Evolutionary conservation across 1,140 invertebrate species (phyloP).

Genomic region (Trichonephila clavata): DNA sequence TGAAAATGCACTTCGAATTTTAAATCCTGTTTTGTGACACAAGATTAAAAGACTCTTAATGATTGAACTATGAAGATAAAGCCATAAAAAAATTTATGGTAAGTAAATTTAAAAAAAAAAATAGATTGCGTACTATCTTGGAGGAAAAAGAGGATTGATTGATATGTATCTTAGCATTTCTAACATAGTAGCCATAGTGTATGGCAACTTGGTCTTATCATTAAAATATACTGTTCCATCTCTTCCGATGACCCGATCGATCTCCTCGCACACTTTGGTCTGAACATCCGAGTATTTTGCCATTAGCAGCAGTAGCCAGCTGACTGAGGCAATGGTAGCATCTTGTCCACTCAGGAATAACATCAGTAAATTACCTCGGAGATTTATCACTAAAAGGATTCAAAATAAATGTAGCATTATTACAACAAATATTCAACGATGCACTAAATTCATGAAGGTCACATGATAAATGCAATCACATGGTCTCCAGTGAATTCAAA

Average conservation of each 20-base stretch:
- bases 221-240: conserved; percentile 44
- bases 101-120: too few relatives aligned
- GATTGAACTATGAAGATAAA: too few relatives aligned
- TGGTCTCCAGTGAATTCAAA: too few relatives aligned
- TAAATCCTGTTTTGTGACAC: too few relatives aligned
- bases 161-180: conserved; percentile 56
- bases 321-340: conserved; percentile 20
- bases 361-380: conserved; percentile 43
- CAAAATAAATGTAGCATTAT: neutral
- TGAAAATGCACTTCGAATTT: too few relatives aligned
- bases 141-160: conserved; percentile 52
- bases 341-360: conserved; percentile 56
- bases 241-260: conserved; percentile 42
- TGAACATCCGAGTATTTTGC: conserved; percentile 17
- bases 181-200: conserved; percentile 53
- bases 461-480: too few relatives aligned
- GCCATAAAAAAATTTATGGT: too few relatives aligned
- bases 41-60: too few relatives aligned
- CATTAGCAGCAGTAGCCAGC: conserved; percentile 66
- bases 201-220: conserved; percentile 46
- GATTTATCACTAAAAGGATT: conserved; percentile 32
- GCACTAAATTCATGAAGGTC: too few relatives aligned
- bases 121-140: conserved; percentile 55
- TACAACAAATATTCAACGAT: too few relatives aligned
- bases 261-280: conserved; percentile 52